Conservation (phyloP, 1,140 invertebrate genomes). For the Saccostrea echinata region DNA sequence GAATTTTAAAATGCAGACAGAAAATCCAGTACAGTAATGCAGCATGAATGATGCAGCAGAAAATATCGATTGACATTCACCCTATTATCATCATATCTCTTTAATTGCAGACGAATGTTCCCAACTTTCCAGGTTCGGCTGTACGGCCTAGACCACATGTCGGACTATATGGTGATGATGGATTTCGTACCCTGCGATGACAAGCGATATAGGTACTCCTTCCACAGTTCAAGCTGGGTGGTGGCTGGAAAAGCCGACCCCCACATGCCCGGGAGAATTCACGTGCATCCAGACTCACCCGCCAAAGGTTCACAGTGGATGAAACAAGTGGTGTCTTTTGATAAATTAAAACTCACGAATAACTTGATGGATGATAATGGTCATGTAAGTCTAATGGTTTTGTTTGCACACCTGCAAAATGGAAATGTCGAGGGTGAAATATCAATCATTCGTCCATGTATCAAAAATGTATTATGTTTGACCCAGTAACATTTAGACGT, state of each 20-base stretch:
- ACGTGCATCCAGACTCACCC: constrained; percentile 98
- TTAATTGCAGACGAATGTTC: constrained; percentile 92
- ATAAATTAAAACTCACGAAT: constrained; percentile 99
- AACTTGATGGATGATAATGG: constrained; percentile 99
- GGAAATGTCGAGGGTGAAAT: neutral
- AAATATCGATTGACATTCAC: too few species aligned
- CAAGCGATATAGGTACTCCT: constrained; percentile 96
- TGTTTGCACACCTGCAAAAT: neutral
- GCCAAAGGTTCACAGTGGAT: constrained; percentile 97
- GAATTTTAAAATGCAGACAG: too few species aligned
- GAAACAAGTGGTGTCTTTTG: constrained; percentile 98
- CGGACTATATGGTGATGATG: constrained; percentile 97
- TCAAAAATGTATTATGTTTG: neutral
- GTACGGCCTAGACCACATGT: constrained; percentile 91
- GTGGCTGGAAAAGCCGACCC: constrained; percentile 80
- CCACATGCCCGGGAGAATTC: constrained; percentile 96
- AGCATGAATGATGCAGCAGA: too few species aligned
- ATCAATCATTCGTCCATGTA: neutral
- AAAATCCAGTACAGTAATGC: too few species aligned
- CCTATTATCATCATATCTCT: neutral
- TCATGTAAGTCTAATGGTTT: constrained; percentile 88
- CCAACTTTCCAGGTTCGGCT: constrained; percentile 94
- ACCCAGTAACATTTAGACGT: constrained; percentile 17
- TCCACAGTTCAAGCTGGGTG: constrained; percentile 88
- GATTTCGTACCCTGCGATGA: constrained; percentile 98